A percentile compares a stretch with the other conserved stretches of the same genome.
Conservation (phyloP, 2,113 vertebrate species). For the Xiphias gladius region DNA sequence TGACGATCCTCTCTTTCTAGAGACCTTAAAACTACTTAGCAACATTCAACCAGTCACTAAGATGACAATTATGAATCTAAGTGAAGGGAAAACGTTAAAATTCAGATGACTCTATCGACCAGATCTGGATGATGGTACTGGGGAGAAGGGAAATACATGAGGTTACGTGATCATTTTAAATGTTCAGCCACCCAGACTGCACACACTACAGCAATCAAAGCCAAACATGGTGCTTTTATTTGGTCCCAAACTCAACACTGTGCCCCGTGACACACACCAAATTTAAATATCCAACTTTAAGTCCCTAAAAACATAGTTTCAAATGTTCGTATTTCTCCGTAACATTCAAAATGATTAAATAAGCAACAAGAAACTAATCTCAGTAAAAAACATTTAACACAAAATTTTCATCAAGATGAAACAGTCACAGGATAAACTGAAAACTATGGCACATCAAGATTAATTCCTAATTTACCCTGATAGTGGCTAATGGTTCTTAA, state of each 20-base stretch:
- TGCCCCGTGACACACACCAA: neutral
- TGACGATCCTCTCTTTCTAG: neutral
- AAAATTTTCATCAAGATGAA: neutral
- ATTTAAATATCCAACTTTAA: neutral
- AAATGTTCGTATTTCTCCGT: neutral
- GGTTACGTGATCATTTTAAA: neutral
- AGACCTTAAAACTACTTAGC: neutral
- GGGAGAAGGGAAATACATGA: neutral
- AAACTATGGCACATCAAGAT: neutral
- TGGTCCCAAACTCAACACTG: neutral
- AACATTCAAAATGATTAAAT: neutral
- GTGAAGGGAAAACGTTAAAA: neutral
- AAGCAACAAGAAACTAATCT: neutral
- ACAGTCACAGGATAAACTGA: neutral
- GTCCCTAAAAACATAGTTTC: neutral
- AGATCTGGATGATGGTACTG: neutral
- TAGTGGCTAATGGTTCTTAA: neutral
- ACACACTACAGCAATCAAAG: neutral
- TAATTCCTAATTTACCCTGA: too few relatives aligned
- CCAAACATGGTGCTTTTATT: neutral
- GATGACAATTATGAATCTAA: neutral
- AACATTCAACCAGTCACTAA: neutral
- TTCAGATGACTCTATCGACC: neutral
- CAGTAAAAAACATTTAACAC: neutral
- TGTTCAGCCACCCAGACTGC: neutral